These are phyloP conservation scores for Phalacrocorax brasilianus DNA, from an alignment of 2,113 vertebrate species.

Conservation along the genomic window DNA sequence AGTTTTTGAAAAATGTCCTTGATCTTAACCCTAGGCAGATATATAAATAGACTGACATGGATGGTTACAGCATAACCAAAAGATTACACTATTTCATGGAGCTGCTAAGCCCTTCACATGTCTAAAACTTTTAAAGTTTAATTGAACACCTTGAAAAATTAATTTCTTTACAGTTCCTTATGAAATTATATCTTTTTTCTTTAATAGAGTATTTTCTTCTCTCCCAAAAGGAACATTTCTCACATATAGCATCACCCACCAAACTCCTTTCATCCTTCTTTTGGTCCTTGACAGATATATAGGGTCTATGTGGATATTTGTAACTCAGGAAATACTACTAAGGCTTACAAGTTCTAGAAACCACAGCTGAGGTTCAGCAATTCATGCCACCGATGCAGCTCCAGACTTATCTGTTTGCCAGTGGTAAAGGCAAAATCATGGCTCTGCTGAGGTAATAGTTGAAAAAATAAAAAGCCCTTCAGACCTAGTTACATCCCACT, in stretches of 20 bases:
- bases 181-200: not conserved
- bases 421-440: not conserved
- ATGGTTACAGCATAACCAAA: slow-evolving; percentile 28
- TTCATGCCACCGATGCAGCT: not conserved
- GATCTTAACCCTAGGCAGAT: slow-evolving; percentile 67
- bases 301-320: not conserved
- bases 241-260: not conserved
- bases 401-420: not conserved
- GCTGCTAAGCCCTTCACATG: slow-evolving; percentile 52
- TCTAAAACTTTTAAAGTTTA: slow-evolving; percentile 63
- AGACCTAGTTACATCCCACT: too few species aligned
- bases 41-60: slow-evolving; percentile 65
- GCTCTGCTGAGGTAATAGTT: not conserved
- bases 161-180: slow-evolving; percentile 5
- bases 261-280: not conserved
- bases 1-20: slow-evolving; percentile 58
- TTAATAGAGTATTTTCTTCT: not conserved
- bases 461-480: not conserved
- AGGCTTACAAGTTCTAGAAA: not conserved
- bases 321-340: not conserved
- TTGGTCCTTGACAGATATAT: not conserved
- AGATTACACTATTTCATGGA: slow-evolving; percentile 47
- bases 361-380: not conserved
- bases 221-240: not conserved
- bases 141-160: slow-evolving; percentile 50